Evolutionary conservation across 2,888 invertebrate species (phyloP), one percentile per base, ranked within the genome.

Genomic region (Eumerus sabulonum): DNA sequence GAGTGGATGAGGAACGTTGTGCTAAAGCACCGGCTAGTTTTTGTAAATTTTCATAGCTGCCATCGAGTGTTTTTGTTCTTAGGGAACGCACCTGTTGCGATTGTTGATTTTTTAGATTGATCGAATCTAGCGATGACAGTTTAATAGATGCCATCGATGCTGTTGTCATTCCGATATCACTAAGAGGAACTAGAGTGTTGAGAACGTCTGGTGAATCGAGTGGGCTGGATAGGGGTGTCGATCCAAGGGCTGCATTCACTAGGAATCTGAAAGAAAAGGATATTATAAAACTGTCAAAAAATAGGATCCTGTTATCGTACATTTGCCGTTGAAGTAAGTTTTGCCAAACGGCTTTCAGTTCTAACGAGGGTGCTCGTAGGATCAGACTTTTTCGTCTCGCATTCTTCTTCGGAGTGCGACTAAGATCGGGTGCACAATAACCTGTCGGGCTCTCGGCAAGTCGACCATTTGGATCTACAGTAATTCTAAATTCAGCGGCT

Each of bases 341-440:
- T 89, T 96, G 96, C 96, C 96, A 96, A 9, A 96, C 95, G 40
- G 96, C 96, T 87, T 96, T 96, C 42, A 96, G 89, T 87, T 96
- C 96, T 71, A 94, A 91, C 0, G 94, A 95, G 0, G 96, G 96
- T 1, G 96, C 95, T 57, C 96, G 90, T 12, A 96, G 88, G 1
- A 94, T 92, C 12, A 96, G 89, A 16, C 94, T 93, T 83, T 94
- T 91, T 83, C 93, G 91, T 59, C 93, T 90, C 0, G 93, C 91
- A 59, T 90, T 90, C 50, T 93, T 93, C 27, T 92, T 92, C 0
- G 94, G 92, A 1, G 92, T 92, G 70, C 91, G 88, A 0, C 90
- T 89, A 40, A 92, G 85, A 84, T 92, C 92, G 0, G 94, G 94
- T 0, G 94, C 92, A 86, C 94, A 94, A 48, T 94, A 93, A 0